phyloP scores from a whole-genome alignment of 2,113 vertebrate genomes.

The Tragelaphus scriptus region DNA sequence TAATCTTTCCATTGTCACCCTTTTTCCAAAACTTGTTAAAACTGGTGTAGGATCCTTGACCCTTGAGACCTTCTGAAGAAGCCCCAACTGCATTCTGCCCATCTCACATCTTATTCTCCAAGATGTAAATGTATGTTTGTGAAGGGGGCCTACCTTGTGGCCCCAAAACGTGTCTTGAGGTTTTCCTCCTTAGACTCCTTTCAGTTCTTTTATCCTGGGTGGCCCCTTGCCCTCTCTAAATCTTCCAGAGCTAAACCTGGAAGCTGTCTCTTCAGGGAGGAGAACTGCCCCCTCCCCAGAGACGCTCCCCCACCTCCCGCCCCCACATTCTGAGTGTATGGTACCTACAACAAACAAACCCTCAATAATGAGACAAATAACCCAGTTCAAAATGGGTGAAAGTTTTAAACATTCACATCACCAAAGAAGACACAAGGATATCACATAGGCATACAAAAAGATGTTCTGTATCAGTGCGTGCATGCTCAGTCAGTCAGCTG shows the following conservation, averaged over 20 bases:
- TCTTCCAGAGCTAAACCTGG: not conserved
- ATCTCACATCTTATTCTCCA: not conserved
- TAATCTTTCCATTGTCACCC: not conserved
- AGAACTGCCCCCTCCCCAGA: not conserved
- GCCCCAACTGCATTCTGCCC: not conserved
- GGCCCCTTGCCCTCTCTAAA: not conserved
- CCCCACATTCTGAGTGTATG: not conserved
- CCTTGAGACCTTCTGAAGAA: not conserved
- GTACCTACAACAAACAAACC: not conserved
- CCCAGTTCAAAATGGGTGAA: not conserved
- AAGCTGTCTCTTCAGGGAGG: not conserved
- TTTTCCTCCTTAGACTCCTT: not conserved
- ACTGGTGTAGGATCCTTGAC: not conserved
- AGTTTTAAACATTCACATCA: not conserved
- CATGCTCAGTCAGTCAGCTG: not conserved
- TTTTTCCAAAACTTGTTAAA: not conserved
- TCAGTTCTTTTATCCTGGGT: not conserved
- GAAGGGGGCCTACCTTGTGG: not conserved
- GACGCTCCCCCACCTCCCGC: rapidly evolving
- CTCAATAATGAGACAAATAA: not conserved
- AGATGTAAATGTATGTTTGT: not conserved
- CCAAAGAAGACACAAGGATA: not conserved
- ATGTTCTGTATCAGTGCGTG: not conserved
- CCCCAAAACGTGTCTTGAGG: not conserved
- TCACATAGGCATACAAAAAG: not conserved